Conservation (phyloP, 2,797 vertebrate genomes). For the Manis pentadactyla region DNA sequence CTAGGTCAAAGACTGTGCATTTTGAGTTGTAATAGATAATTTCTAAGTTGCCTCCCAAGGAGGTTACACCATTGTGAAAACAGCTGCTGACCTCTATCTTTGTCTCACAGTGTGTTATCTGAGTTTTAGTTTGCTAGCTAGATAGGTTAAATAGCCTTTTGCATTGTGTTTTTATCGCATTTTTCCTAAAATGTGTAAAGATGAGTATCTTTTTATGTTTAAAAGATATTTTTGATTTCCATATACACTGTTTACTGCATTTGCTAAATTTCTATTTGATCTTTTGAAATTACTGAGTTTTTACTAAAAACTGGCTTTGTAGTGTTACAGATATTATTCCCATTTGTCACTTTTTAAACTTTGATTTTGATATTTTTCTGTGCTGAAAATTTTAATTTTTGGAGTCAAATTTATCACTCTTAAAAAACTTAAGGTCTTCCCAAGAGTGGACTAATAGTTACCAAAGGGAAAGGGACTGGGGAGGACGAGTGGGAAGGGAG, state of each 20-base stretch:
- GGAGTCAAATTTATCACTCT: not conserved
- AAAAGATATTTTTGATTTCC: not conserved
- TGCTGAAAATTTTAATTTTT: constrained; percentile 11
- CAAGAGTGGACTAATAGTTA: too few relatives aligned
- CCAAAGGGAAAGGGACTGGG: too few relatives aligned
- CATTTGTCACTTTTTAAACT: not conserved
- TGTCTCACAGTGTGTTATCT: not conserved
- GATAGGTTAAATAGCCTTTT: not conserved
- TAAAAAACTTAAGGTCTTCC: not conserved
- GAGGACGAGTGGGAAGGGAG: too few relatives aligned
- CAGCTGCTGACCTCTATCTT: not conserved
- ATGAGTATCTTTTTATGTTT: not conserved
- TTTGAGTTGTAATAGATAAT: not conserved
- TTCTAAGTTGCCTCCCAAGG: not conserved
- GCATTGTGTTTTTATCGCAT: not conserved
- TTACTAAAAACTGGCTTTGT: not conserved
- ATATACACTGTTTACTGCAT: not conserved
- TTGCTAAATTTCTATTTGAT: not conserved
- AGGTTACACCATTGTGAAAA: not conserved
- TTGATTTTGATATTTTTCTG: constrained; percentile 3
- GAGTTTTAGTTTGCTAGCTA: not conserved
- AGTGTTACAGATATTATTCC: not conserved
- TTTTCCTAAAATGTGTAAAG: not conserved
- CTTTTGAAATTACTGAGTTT: not conserved
- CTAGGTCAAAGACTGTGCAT: not conserved